phyloP scores from a whole-genome alignment of 2,797 vertebrate species.

The Anas flavirostris region DNA sequence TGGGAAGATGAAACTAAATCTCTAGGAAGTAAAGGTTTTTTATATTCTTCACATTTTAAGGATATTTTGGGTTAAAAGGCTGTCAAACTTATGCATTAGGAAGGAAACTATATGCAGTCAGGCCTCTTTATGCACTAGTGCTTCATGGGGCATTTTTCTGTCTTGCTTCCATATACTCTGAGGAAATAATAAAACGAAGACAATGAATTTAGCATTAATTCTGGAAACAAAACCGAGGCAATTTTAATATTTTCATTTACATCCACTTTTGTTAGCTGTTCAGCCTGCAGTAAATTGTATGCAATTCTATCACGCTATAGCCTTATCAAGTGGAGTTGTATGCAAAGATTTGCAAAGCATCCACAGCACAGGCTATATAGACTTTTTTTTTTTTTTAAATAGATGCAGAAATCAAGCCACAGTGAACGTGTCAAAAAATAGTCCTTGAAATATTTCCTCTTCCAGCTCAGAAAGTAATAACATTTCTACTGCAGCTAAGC shows the following conservation, averaged over 20 bases:
- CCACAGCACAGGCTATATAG: not conserved
- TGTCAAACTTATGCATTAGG: not conserved
- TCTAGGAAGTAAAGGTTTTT: not conserved
- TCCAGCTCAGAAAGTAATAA: slow-evolving; percentile 59
- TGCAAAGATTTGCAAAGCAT: slow-evolving; percentile 47
- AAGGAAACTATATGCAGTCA: not conserved
- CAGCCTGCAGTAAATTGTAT: not conserved
- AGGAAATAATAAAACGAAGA: not conserved
- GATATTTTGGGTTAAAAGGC: not conserved
- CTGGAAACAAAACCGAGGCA: not conserved
- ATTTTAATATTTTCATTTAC: not conserved
- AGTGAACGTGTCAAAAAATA: slow-evolving; percentile 60
- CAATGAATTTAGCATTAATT: not conserved
- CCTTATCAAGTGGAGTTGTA: slow-evolving; percentile 13
- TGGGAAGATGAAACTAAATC: slow-evolving; percentile 7
- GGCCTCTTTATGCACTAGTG: not conserved
- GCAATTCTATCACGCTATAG: not conserved
- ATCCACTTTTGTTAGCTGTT: not conserved
- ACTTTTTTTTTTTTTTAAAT: slow-evolving; percentile 1
- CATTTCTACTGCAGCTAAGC: slow-evolving; percentile 42
- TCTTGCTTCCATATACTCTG: not conserved
- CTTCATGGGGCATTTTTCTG: not conserved
- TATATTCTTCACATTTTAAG: not conserved
- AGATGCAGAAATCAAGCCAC: slow-evolving; percentile 58
- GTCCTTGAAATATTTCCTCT: slow-evolving; percentile 65